Evolutionary conservation across 2,888 invertebrate species (phyloP).

Genomic region (Dysmachus trigonus): DNA sequence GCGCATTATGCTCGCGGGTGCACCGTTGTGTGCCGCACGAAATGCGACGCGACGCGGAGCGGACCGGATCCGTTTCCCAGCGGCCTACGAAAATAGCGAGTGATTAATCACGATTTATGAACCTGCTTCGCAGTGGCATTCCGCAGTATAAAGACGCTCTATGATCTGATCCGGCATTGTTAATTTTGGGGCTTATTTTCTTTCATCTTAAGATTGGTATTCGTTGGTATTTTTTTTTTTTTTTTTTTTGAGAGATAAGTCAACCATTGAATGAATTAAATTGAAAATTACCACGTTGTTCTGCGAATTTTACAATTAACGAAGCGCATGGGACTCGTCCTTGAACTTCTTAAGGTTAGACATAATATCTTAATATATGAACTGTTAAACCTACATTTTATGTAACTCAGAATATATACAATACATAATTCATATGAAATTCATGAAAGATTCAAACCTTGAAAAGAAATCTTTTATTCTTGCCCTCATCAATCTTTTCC

Average conservation of each 20-base stretch:
- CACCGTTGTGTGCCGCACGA: slow-evolving; percentile 3
- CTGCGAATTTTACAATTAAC: not conserved
- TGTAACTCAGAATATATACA: not conserved
- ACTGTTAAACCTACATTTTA: not conserved
- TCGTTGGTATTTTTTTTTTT: not conserved
- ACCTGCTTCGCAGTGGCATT: not conserved
- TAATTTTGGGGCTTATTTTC: not conserved
- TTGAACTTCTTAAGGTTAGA: not conserved
- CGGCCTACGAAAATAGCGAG: not conserved
- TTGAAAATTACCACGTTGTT: not conserved
- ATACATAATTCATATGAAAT: too few species aligned
- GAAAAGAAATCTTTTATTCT: too few species aligned
- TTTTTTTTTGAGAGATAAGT: too few species aligned
- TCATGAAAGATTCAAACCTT: too few species aligned
- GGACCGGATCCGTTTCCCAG: not conserved
- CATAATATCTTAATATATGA: not conserved
- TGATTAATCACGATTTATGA: not conserved
- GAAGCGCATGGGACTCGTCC: not conserved
- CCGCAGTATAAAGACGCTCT: not conserved
- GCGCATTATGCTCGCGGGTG: not conserved
- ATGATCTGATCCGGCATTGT: not conserved
- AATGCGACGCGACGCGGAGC: not conserved
- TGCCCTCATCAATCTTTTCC: too few species aligned
- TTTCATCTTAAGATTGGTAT: not conserved
- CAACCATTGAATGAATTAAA: not conserved